Evolutionary conservation across 2,113 vertebrate species (phyloP).

Genomic region (Cynocephalus volans): DNA sequence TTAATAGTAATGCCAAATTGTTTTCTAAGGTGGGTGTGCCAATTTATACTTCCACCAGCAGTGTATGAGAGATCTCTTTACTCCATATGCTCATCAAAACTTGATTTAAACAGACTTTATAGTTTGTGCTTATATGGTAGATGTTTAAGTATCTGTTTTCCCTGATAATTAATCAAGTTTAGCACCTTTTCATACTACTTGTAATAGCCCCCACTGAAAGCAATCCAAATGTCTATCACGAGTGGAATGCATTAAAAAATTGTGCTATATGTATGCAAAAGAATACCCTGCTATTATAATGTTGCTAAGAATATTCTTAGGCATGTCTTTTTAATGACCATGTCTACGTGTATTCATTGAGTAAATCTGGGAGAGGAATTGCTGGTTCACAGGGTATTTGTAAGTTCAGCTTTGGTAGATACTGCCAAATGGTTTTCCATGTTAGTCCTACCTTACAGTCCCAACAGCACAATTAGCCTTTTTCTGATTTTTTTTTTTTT

Average conservation of each 20-base stretch:
- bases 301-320: neutral
- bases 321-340: neutral
- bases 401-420: neutral
- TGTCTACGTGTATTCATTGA: neutral
- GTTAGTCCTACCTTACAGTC: neutral
- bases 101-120: neutral
- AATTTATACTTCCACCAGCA: neutral
- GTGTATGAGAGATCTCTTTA: neutral
- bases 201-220: neutral
- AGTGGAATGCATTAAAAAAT: neutral
- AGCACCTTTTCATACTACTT: neutral
- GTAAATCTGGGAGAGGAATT: neutral
- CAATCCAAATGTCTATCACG: neutral
- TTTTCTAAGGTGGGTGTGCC: neutral
- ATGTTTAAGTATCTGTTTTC: neutral
- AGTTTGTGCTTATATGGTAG: neutral
- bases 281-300: neutral
- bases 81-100: neutral
- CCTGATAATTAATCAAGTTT: neutral
- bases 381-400: neutral
- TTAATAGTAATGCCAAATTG: neutral
- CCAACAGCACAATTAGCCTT: neutral
- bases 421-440: neutral
- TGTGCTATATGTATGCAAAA: neutral
- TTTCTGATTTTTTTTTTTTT: neutral